Conservation (phyloP, 2,113 vertebrate genomes). For the Sitta europaea region DNA sequence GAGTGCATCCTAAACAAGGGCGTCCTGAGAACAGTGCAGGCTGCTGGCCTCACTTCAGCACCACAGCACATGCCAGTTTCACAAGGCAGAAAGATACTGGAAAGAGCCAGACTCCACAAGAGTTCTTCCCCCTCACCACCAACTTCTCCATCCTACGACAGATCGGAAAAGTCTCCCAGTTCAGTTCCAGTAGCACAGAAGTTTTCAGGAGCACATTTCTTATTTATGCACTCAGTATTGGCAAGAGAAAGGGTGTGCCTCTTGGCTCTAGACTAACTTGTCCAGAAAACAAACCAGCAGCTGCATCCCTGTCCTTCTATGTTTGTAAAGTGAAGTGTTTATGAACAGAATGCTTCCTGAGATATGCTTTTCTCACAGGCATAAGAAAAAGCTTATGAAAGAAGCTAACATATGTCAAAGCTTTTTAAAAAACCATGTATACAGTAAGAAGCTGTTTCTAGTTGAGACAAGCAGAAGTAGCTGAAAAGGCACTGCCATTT, state of each 20-base stretch:
- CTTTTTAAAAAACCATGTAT: background rate
- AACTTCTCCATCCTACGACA: background rate
- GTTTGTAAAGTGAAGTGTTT: background rate
- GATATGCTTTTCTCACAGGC: background rate
- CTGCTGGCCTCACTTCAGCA: background rate
- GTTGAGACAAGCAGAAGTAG: background rate
- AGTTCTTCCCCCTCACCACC: background rate
- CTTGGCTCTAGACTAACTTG: background rate
- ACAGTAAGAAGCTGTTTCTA: background rate
- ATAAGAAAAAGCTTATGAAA: background rate
- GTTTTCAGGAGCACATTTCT: background rate
- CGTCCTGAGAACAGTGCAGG: background rate
- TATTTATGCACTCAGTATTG: background rate
- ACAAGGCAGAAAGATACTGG: background rate
- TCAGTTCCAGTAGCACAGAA: background rate
- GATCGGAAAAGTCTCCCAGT: background rate
- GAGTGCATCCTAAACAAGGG: background rate
- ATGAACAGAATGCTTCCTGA: constrained; percentile 1
- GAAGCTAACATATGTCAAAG: background rate
- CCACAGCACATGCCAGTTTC: background rate
- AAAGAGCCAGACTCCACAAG: background rate
- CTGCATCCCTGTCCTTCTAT: background rate
- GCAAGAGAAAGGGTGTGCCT: constrained; percentile 1
- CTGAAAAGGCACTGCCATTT: background rate
- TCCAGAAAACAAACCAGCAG: constrained; percentile 17